A percentile compares a stretch with the other conserved stretches of the same genome.
These are phyloP conservation scores for Nyctereutes procyonoides DNA, from an alignment of 2,113 vertebrate genomes.

Conservation along the genomic window DNA sequence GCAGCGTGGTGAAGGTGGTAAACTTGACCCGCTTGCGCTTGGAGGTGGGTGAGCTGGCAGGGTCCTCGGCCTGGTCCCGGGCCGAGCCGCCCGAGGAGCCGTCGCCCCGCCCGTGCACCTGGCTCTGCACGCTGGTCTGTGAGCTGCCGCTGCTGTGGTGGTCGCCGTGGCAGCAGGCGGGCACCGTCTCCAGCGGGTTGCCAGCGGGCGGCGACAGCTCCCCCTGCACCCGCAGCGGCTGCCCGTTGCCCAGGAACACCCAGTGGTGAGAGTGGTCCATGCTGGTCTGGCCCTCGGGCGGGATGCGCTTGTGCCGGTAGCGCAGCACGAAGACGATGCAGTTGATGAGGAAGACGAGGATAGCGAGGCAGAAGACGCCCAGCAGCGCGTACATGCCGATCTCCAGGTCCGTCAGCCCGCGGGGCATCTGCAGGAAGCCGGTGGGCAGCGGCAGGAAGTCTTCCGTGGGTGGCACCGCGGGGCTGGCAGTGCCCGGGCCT, in stretches of 20 bases:
- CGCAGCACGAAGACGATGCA: constrained; percentile 98
- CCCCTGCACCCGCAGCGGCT: constrained; percentile 93
- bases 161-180: constrained; percentile 97
- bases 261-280: constrained; percentile 99
- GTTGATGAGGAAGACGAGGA: constrained; percentile 99
- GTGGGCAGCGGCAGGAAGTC: constrained; percentile 94
- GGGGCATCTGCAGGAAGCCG: constrained; percentile 92
- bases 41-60: constrained; percentile 95
- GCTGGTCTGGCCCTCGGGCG: constrained; percentile 97
- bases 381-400: constrained; percentile 99
- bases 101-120: constrained; percentile 96
- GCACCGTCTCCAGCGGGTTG: constrained; percentile 92
- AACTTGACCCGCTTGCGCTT: constrained; percentile 99
- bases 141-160: constrained; percentile 98
- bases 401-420: constrained; percentile 97
- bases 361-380: constrained; percentile 98
- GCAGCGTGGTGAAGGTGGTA: constrained; percentile 97
- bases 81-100: constrained; percentile 96
- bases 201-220: constrained; percentile 94
- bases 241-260: constrained; percentile 98
- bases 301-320: constrained; percentile 97
- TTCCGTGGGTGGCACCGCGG: constrained; percentile 76
- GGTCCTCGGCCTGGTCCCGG: constrained; percentile 95
- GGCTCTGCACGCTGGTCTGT: constrained; percentile 98
- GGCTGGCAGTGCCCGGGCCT: constrained; percentile 77